Evolutionary conservation across 1,140 invertebrate genomes (phyloP).

Genomic region (Cepaea nemoralis): DNA sequence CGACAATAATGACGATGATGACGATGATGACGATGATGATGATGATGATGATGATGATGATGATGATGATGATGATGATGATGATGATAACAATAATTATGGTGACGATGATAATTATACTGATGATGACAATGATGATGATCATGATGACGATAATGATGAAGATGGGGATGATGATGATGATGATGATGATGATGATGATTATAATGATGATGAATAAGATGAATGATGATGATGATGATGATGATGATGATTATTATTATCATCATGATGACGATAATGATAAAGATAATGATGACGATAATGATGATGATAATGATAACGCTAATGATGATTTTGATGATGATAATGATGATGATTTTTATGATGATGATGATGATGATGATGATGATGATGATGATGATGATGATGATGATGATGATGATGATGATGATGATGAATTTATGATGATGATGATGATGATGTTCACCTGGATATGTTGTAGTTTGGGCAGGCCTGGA

Average conservation of each 20-base stretch:
- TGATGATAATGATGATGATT: not conserved
- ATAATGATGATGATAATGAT: not conserved
- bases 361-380: too few species aligned
- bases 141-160: not conserved
- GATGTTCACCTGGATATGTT: too few species aligned
- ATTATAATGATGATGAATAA: not conserved
- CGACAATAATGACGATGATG: not conserved
- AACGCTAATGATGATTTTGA: not conserved
- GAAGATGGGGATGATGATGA: not conserved
- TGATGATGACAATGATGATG: slow-evolving; percentile 2
- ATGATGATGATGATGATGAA: too few species aligned
- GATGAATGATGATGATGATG: not conserved
- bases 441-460: too few species aligned
- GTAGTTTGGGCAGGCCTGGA: too few species aligned
- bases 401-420: too few species aligned
- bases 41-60: slow-evolving; percentile 38
- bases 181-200: not conserved
- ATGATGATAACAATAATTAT: slow-evolving; percentile 17
- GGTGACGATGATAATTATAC: not conserved
- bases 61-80: slow-evolving; percentile 34
- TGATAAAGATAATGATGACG: not conserved
- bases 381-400: too few species aligned
- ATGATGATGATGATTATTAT: not conserved
- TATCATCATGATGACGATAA: not conserved
- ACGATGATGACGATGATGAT: slow-evolving; percentile 36